phyloP scores from a whole-genome alignment of 2,797 vertebrate species.

The Varecia variegata region DNA sequence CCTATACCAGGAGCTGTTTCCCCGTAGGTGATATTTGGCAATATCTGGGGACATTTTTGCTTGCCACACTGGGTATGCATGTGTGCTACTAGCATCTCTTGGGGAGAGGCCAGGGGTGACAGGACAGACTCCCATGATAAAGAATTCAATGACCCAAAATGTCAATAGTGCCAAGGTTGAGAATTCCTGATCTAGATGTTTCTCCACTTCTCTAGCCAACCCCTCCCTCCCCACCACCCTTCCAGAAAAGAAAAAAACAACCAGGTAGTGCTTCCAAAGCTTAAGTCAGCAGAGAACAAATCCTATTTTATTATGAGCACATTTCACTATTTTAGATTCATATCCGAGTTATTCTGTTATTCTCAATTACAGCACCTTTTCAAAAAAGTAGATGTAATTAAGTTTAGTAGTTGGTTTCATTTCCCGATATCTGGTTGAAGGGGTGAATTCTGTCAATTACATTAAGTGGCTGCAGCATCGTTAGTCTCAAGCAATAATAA shows the following conservation, averaged over 20 bases:
- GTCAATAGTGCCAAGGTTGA: background rate
- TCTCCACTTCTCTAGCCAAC: background rate
- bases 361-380: slow-evolving; percentile 45
- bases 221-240: background rate
- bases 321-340: background rate
- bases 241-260: background rate
- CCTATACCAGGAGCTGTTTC: accelerated
- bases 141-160: background rate
- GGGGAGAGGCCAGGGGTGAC: background rate
- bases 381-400: slow-evolving; percentile 60
- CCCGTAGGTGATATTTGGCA: background rate
- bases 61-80: background rate
- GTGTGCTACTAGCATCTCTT: background rate
- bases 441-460: slow-evolving; percentile 45
- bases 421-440: background rate
- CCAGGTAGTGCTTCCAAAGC: background rate
- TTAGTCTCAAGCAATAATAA: background rate
- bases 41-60: background rate
- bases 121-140: background rate
- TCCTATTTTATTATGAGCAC: background rate
- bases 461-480: background rate
- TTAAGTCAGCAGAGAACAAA: background rate
- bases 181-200: background rate
- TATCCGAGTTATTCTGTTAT: background rate
- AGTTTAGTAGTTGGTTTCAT: slow-evolving; percentile 41